phyloP scores from a whole-genome alignment of 2,797 vertebrate species.

The Myotis daubentonii region DNA sequence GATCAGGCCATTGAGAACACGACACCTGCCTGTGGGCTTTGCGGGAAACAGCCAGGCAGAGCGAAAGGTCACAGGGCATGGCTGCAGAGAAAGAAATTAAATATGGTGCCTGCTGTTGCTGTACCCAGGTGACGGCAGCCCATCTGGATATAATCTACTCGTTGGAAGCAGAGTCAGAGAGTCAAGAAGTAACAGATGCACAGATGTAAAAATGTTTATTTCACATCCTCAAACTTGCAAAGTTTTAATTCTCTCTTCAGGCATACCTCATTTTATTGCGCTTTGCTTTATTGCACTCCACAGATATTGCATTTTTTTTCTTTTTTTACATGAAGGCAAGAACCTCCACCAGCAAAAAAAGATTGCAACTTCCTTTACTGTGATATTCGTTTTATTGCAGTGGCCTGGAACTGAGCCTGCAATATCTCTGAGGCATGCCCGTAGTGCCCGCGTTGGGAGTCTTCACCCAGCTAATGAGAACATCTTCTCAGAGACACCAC shows the following conservation, averaged over 20 bases:
- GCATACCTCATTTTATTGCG: background rate
- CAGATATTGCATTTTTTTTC: background rate
- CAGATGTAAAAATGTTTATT: background rate
- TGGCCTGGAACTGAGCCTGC: background rate
- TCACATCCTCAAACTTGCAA: background rate
- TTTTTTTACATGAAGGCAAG: background rate
- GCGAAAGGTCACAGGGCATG: conserved; percentile 1
- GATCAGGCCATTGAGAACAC: conserved; percentile 19
- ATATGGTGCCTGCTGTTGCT: background rate
- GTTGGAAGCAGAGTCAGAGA: conserved; percentile 15
- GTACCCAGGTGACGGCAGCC: conserved; percentile 39
- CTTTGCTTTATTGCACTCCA: background rate
- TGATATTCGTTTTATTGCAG: background rate
- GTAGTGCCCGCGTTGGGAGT: background rate
- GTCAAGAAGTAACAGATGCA: background rate
- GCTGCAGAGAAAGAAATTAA: conserved; percentile 44
- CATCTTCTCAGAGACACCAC: background rate
- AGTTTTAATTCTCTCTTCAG: background rate
- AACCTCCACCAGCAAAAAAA: background rate
- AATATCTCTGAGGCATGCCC: background rate
- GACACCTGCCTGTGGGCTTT: conserved; percentile 44
- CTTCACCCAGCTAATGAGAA: background rate
- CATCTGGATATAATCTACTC: conserved; percentile 50
- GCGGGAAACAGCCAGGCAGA: background rate
- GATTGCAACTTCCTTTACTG: background rate